These are phyloP conservation scores for Philereme vetulata DNA, from an alignment of 2,888 invertebrate species.

Conservation along the genomic window DNA sequence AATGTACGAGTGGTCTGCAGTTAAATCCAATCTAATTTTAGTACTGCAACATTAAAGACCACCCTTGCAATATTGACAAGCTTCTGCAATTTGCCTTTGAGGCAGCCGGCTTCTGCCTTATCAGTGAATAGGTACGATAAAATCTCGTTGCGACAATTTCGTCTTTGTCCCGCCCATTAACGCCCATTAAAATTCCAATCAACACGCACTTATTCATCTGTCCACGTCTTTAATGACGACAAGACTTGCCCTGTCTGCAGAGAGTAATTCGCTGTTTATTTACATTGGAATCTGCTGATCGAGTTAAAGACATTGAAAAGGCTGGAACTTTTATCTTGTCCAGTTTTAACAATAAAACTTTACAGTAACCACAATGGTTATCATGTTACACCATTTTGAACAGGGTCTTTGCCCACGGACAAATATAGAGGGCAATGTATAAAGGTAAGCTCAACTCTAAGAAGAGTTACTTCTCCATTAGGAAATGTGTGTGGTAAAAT, in stretches of 20 bases:
- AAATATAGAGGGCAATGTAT: too few species aligned
- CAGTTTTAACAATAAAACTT: too few species aligned
- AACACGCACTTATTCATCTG: constrained; percentile 81
- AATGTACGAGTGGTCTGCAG: too few species aligned
- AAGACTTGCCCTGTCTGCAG: constrained; percentile 54
- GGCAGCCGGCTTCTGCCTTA: constrained; percentile 68
- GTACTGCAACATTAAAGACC: constrained; percentile 44
- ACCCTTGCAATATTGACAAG: constrained; percentile 57
- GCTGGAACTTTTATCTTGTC: too few species aligned
- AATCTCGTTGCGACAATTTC: constrained; percentile 58
- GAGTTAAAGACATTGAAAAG: too few species aligned
- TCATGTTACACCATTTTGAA: too few species aligned
- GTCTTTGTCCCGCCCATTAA: constrained; percentile 82
- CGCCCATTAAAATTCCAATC: constrained; percentile 81
- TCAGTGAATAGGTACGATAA: constrained; percentile 49
- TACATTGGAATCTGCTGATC: constrained; percentile 32
- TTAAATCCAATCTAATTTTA: constrained; percentile 13
- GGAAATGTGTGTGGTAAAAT: too few species aligned
- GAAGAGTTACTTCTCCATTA: too few species aligned
- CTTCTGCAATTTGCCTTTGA: constrained; percentile 80
- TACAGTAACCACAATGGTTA: too few species aligned
- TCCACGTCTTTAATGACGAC: constrained; percentile 55
- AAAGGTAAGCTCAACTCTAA: too few species aligned
- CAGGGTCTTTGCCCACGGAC: too few species aligned
- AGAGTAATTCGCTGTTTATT: constrained; percentile 71